Conservation (phyloP, 2,888 invertebrate species). For the Chrysodeixis includens region DNA sequence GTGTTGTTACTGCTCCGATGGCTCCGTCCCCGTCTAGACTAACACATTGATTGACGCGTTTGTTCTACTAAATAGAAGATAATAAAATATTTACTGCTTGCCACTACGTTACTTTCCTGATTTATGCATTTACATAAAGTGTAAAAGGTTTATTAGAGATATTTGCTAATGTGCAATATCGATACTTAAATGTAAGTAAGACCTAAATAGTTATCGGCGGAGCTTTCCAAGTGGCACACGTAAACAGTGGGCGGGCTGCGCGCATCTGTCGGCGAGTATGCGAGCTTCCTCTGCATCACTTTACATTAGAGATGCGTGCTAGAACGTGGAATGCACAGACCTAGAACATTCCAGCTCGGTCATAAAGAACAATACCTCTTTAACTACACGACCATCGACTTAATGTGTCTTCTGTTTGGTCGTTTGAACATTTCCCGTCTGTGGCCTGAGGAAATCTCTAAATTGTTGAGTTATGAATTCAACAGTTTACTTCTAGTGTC, state of each 20-base stretch:
- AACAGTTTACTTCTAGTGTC: no score
- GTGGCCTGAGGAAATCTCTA: background rate
- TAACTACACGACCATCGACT: background rate
- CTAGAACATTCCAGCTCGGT: constrained; percentile 4
- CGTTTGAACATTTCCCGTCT: background rate
- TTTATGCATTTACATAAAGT: constrained; percentile 39
- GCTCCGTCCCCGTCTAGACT: constrained; percentile 37
- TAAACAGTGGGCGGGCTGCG: constrained; percentile 36
- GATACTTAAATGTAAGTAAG: constrained; percentile 15
- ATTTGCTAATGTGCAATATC: constrained; percentile 1
- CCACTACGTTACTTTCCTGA: constrained; percentile 25
- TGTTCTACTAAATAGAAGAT: constrained; percentile 61
- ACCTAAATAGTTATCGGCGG: constrained; percentile 35
- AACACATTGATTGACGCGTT: constrained; percentile 71
- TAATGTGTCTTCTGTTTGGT: constrained; percentile 2
- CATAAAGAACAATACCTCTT: constrained; percentile 5
- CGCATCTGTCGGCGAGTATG: constrained; percentile 30
- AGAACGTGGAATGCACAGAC: constrained; percentile 5
- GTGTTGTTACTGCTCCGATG: constrained; percentile 53
- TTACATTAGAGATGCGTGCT: constrained; percentile 36
- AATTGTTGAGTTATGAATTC: no score
- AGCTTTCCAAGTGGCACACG: constrained; percentile 32
- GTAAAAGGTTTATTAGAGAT: constrained; percentile 18
- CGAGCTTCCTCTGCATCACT: constrained; percentile 39
- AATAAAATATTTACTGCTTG: constrained; percentile 41